These are phyloP conservation scores for Hipparchia semele DNA, from an alignment of 2,888 invertebrate species.

Conservation along the genomic window DNA sequence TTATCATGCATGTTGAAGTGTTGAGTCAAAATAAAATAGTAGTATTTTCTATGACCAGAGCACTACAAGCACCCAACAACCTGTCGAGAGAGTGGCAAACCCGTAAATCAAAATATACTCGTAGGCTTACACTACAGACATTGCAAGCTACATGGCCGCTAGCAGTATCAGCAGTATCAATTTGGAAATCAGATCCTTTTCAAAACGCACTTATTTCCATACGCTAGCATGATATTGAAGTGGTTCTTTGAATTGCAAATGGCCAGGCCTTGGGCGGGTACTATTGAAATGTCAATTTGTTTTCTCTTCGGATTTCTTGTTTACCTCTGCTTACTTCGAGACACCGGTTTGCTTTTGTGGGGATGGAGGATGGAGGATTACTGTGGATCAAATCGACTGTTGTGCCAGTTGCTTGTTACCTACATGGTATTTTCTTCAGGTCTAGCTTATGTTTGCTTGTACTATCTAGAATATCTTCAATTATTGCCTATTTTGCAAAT, in stretches of 20 bases:
- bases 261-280: slow-evolving; percentile 64
- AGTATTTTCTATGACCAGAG: too few species aligned
- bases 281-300: slow-evolving; percentile 82
- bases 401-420: neutral
- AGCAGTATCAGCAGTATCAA: slow-evolving; percentile 53
- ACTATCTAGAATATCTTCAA: too few species aligned
- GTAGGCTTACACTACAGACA: slow-evolving; percentile 15
- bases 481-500: too few species aligned
- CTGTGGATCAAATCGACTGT: slow-evolving; percentile 7
- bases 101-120: neutral
- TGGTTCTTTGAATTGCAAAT: slow-evolving; percentile 81
- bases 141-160: slow-evolving; percentile 39
- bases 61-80: too few species aligned
- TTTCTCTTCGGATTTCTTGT: slow-evolving; percentile 74
- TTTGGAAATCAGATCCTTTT: slow-evolving; percentile 74
- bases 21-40: too few species aligned
- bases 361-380: slow-evolving; percentile 53
- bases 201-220: slow-evolving; percentile 75
- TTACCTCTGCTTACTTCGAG: slow-evolving; percentile 53
- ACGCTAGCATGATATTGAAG: slow-evolving; percentile 75
- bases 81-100: too few species aligned
- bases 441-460: too few species aligned
- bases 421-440: neutral
- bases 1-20: too few species aligned
- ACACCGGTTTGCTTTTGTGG: slow-evolving; percentile 64